Percentiles rank a stretch among this genome's conserved stretches.
Conservation (phyloP, 2,797 vertebrate genomes). For the Tangara arthus region DNA sequence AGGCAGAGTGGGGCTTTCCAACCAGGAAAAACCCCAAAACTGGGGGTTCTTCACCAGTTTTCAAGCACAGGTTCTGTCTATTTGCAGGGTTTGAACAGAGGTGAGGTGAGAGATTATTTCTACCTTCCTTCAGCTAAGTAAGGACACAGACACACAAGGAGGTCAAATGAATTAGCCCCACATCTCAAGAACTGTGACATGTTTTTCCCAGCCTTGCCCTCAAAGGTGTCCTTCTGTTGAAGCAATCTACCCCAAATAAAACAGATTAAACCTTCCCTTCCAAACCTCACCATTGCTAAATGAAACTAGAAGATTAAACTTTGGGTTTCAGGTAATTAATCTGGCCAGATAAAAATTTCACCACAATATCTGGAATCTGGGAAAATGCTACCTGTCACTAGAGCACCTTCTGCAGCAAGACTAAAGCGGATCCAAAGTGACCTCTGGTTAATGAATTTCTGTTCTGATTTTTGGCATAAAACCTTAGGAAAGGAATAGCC, state of each 20-base stretch:
- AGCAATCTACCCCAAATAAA: background rate
- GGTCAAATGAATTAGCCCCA: background rate
- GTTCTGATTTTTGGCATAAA: background rate
- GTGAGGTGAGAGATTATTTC: background rate
- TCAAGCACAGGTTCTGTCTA: background rate
- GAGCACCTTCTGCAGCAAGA: background rate
- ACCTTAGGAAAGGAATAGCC: background rate
- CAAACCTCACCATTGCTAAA: background rate
- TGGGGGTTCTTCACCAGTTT: background rate
- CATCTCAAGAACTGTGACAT: background rate
- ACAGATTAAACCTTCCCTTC: background rate
- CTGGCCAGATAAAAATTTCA: background rate
- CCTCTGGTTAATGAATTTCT: background rate
- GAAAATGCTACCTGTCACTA: background rate
- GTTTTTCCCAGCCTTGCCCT: background rate
- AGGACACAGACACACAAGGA: background rate
- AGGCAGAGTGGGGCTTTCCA: background rate
- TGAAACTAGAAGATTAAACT: background rate
- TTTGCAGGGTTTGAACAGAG: background rate
- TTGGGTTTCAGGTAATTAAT: background rate
- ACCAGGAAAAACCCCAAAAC: background rate
- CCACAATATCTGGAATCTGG: background rate
- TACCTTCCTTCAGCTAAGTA: background rate
- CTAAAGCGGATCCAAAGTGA: background rate
- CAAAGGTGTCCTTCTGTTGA: background rate